These are phyloP conservation scores for Oncorhynchus nerka DNA, from an alignment of 2,113 vertebrate genomes.

Conservation along the genomic window DNA sequence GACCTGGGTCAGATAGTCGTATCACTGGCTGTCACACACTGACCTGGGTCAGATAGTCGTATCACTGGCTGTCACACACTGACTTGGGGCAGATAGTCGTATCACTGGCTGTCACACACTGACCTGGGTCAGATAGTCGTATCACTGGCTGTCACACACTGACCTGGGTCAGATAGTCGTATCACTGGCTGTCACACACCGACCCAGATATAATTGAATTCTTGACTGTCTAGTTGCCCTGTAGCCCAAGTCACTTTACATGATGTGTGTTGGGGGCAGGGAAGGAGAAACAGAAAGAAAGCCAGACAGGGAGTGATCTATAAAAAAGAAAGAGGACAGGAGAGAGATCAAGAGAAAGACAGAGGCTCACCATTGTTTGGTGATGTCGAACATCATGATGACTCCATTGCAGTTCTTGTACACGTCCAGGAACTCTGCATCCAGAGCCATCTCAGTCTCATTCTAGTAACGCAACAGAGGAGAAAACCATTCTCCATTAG, in stretches of 20 bases:
- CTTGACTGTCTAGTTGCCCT: neutral
- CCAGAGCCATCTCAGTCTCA: constrained; percentile 82
- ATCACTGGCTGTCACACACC: too few relatives aligned
- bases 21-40: neutral
- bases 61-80: neutral
- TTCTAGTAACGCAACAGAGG: constrained; percentile 54
- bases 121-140: neutral
- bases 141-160: neutral
- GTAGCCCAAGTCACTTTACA: neutral
- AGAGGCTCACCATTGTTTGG: constrained; percentile 83
- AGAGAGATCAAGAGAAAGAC: neutral
- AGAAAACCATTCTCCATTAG: neutral
- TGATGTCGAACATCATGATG: constrained; percentile 92
- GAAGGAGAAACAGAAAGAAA: neutral
- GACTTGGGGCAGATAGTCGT: neutral
- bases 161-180: neutral
- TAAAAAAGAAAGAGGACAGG: neutral
- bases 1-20: neutral
- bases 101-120: neutral
- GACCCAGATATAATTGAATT: neutral
- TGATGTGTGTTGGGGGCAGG: neutral
- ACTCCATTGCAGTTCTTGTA: constrained; percentile 87
- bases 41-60: neutral
- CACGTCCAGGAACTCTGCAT: constrained; percentile 86
- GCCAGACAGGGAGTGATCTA: neutral